Base-by-base conservation (phyloP, 2,797 vertebrate genomes). In the Tinamus major region DNA sequence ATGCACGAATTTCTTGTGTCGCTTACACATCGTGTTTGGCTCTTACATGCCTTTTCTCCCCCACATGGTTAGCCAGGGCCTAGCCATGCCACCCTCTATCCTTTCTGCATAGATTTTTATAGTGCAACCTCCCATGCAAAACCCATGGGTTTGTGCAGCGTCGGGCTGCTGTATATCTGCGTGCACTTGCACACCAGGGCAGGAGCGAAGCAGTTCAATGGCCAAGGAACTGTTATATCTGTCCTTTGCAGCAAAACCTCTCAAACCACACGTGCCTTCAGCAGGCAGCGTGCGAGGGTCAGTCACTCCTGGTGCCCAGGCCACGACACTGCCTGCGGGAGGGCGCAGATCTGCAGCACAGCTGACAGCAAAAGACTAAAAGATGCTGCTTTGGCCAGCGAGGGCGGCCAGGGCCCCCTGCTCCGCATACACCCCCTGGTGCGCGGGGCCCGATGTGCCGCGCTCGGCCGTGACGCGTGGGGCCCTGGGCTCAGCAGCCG, bases 401-500 rank as follows among this genome's bases (percentile, higher is more conserved):
- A n/a, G 49, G 37, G 61, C 69, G 71, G 16, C 53, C 16, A 9
- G 10, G 16, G 27, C 5, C 51, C 42, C 0, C 0, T 0, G 2
- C 44, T 23, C 44, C 62, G 24, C 8, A 18, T 51, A n/a, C 63
- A 53, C 12, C 35, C 51, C 13, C 62, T 31, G n/a, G 71, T 29
- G 24, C 6, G 1, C 4, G 20, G 58, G 10, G 24, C 23, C 46
- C 6, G 55, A 49, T 29, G 35, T 2, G 39, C 26, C 53, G 80
- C 29, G 65, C n/a, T 63, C 33, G 10, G 2, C 1, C 17, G 8
- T 2, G 0, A 37, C 6, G 37, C 51, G 77, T 42, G 70, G 75
- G 61, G 58, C 44, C 6, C 2, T 12, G 1, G 2, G 51, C 53
- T 9, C 26, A 10, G 51, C 29, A 64, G 39, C 41, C 1, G 0